Percentiles rank a stretch among this genome's conserved stretches.
phyloP scores from a whole-genome alignment of 2,797 vertebrate species.

The Sylvia borin region DNA sequence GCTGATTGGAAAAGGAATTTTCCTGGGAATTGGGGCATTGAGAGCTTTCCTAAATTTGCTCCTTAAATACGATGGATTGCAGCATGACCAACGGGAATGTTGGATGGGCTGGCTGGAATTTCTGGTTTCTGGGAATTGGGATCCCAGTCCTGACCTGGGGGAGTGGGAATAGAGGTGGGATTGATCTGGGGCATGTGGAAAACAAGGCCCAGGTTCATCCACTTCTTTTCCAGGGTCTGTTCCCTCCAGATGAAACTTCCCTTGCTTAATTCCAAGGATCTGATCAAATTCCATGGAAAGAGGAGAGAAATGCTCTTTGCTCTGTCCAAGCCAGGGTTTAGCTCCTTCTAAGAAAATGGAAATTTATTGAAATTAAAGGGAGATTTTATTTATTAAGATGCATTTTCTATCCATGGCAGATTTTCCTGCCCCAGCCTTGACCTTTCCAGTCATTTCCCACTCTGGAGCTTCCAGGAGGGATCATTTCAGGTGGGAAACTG shows the following conservation, averaged over 20 bases:
- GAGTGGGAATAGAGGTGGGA: background rate
- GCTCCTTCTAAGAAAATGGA: background rate
- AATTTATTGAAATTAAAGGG: background rate
- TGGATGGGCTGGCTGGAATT: background rate
- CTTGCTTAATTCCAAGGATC: background rate
- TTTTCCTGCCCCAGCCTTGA: background rate
- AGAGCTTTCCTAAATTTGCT: conserved; percentile 20
- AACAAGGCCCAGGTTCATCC: background rate
- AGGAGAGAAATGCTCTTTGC: background rate
- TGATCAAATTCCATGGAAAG: background rate
- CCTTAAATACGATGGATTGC: background rate
- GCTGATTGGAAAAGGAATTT: conserved; percentile 10
- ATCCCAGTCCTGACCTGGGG: background rate
- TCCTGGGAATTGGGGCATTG: background rate
- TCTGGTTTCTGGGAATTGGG: background rate
- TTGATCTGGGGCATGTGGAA: accelerated
- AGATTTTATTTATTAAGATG: background rate
- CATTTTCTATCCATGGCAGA: background rate
- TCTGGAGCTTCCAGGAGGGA: background rate
- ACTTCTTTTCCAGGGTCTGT: background rate
- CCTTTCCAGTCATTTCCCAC: background rate
- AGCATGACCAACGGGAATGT: background rate
- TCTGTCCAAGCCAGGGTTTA: background rate
- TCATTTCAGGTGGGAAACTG: background rate
- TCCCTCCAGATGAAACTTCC: background rate